These are phyloP conservation scores for Pelosia muscerda DNA, from an alignment of 2,888 invertebrate species.

Conservation along the genomic window DNA sequence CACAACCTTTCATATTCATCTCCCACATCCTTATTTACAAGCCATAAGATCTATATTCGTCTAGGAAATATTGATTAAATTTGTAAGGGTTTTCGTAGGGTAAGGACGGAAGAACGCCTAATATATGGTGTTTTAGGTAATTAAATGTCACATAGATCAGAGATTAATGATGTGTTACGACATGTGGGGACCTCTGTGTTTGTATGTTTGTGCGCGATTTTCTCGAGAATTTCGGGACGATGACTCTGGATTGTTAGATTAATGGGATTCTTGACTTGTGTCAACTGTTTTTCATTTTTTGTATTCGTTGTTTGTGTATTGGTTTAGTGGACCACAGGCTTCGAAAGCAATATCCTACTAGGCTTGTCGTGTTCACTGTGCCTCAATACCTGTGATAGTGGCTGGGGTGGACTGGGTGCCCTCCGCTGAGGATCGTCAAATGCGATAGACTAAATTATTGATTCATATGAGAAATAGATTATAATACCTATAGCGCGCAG, in stretches of 20 bases:
- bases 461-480: no score
- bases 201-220: slow-evolving; percentile 49
- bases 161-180: slow-evolving; percentile 86
- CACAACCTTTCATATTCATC: slow-evolving; percentile 30
- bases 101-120: slow-evolving; percentile 81
- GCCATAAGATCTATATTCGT: slow-evolving; percentile 44
- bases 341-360: neutral
- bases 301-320: neutral
- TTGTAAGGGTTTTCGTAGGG: slow-evolving; percentile 64
- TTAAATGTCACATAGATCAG: slow-evolving; percentile 87
- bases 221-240: slow-evolving; percentile 39
- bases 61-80: slow-evolving; percentile 30
- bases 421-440: no score
- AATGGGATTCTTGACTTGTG: slow-evolving; percentile 26
- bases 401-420: no score
- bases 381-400: neutral
- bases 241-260: slow-evolving; percentile 24
- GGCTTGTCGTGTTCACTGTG: neutral
- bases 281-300: neutral
- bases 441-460: no score
- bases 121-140: slow-evolving; percentile 87
- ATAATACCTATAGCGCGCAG: no score
- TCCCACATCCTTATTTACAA: slow-evolving; percentile 40
- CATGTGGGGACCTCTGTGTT: slow-evolving; percentile 60
- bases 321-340: neutral